Evolutionary conservation across 2,888 invertebrate genomes (phyloP).

Genomic region (Lamellibrachia columna): DNA sequence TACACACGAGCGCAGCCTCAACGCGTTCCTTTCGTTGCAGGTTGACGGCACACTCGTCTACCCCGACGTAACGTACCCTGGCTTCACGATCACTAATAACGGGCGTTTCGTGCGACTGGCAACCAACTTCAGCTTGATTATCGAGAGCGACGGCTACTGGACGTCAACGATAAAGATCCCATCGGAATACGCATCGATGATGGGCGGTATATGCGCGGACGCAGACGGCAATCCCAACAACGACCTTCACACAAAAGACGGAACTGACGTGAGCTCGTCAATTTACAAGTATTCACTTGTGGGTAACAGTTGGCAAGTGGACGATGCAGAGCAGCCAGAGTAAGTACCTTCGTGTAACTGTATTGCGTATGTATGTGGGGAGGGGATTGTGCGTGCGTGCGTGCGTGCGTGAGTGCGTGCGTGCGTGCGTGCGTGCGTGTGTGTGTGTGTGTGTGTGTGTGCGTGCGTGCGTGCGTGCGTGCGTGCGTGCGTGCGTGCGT

Average conservation of each 20-base stretch:
- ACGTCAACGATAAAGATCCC: constrained; percentile 24
- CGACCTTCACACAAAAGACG: constrained; percentile 19
- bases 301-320: constrained; percentile 26
- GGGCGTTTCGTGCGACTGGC: constrained; percentile 29
- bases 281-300: constrained; percentile 9
- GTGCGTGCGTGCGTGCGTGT: no score
- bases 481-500: no score
- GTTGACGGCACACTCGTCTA: constrained; percentile 18
- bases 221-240: background rate
- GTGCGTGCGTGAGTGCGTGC: no score
- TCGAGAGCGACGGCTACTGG: constrained; percentile 28
- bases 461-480: no score
- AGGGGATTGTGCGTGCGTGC: no score
- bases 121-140: constrained; percentile 29
- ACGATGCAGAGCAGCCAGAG: constrained; percentile 25
- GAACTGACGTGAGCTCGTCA: constrained; percentile 19
- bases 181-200: background rate
- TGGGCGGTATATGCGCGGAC: constrained; percentile 26
- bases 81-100: constrained; percentile 25
- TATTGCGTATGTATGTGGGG: no score
- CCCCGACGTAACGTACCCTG: constrained; percentile 7
- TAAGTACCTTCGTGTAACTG: background rate
- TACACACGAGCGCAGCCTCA: background rate
- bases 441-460: no score
- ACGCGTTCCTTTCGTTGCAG: background rate